phyloP scores from a whole-genome alignment of 2,888 invertebrate genomes.

The Dicyrtomina minuta region DNA sequence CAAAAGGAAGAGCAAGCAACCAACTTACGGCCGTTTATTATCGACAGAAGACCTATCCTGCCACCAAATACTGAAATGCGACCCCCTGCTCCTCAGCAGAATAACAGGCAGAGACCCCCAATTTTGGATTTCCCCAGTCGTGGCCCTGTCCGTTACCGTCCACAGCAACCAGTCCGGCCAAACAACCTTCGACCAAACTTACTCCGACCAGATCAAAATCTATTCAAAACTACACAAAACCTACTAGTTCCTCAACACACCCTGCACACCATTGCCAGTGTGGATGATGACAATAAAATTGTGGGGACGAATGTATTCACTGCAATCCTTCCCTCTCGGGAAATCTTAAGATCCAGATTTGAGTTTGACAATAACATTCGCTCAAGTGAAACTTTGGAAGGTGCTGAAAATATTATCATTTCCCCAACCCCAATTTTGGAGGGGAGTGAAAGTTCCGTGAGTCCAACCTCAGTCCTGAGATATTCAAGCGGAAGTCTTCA shows the following conservation, averaged over 20 bases:
- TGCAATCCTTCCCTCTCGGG: slow-evolving; percentile 43
- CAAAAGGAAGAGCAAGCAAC: background rate
- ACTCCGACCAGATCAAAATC: slow-evolving; percentile 49
- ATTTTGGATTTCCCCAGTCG: slow-evolving; percentile 49
- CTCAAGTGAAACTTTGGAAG: slow-evolving; percentile 26
- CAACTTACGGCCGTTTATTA: background rate
- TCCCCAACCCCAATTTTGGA: slow-evolving; percentile 8
- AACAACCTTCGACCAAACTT: slow-evolving; percentile 47
- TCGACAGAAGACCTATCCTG: slow-evolving; percentile 9
- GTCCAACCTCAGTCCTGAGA: slow-evolving; percentile 43
- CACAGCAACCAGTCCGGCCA: slow-evolving; percentile 37
- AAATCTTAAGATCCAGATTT: background rate
- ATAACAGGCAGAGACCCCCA: slow-evolving; percentile 45
- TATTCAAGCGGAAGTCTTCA: slow-evolving; percentile 49
- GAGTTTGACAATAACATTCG: background rate
- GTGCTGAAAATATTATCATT: slow-evolving; percentile 18
- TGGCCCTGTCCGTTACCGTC: slow-evolving; percentile 47
- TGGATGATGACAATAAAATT: slow-evolving; percentile 55
- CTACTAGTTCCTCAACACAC: slow-evolving; percentile 51
- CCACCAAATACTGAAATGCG: slow-evolving; percentile 51
- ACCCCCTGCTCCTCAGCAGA: slow-evolving; percentile 50
- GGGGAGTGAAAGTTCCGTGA: slow-evolving; percentile 27
- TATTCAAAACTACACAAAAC: slow-evolving; percentile 50
- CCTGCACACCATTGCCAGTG: slow-evolving; percentile 54
- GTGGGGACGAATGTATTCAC: slow-evolving; percentile 54